These are phyloP conservation scores for Chlorops oryzae DNA, from an alignment of 1,140 invertebrate species.

Conservation along the genomic window DNA sequence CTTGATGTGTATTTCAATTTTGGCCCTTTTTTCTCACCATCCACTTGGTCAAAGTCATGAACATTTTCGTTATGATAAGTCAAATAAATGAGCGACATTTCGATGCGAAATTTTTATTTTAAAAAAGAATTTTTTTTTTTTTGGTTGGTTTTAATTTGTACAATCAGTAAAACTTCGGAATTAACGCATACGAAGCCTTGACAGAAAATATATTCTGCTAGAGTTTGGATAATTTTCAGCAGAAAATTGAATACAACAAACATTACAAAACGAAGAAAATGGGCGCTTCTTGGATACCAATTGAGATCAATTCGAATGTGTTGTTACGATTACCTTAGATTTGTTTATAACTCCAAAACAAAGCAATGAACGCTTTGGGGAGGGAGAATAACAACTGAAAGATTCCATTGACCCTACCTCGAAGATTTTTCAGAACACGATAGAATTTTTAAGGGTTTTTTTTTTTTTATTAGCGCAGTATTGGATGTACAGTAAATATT, in stretches of 20 bases:
- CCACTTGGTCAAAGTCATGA: constrained; percentile 44
- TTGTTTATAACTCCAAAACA: too few species aligned
- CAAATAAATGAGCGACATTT: constrained; percentile 50
- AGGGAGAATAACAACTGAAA: too few species aligned
- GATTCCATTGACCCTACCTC: too few species aligned
- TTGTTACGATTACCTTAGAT: constrained; percentile 24
- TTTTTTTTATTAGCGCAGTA: too few species aligned
- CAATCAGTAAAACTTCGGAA: constrained; percentile 13
- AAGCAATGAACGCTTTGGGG: too few species aligned
- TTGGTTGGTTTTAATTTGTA: constrained; percentile 3
- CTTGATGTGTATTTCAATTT: background rate
- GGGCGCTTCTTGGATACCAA: too few species aligned
- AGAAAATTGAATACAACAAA: too few species aligned
- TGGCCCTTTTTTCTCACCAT: constrained; percentile 20
- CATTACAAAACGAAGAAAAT: too few species aligned
- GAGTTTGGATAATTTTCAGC: background rate
- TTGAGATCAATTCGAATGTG: too few species aligned
- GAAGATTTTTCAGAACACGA: too few species aligned
- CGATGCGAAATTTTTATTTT: background rate
- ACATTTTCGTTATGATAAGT: constrained; percentile 51
- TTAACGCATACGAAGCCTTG: constrained; percentile 39
- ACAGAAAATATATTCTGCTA: constrained; percentile 16
- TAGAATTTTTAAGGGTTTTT: too few species aligned
- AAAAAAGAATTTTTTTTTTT: background rate
- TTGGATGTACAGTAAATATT: too few species aligned